A percentile compares a stretch with the other conserved stretches of the same genome.
Evolutionary conservation across 2,888 invertebrate species (phyloP).

Genomic region (Drosophila limbata): DNA sequence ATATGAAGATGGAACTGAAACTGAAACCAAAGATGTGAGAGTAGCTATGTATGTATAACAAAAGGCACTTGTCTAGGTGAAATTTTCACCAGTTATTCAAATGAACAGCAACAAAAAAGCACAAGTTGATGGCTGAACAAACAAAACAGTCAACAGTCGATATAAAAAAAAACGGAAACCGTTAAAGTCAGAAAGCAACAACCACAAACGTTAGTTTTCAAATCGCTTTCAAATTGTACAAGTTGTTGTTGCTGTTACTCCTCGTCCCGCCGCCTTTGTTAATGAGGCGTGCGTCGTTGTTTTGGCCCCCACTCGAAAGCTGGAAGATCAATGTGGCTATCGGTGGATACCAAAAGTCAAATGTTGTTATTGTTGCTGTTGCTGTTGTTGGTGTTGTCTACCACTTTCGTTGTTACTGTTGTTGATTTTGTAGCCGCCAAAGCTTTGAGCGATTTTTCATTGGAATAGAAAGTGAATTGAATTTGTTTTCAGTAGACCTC

Average conservation of each 20-base stretch:
- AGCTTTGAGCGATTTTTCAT: constrained; percentile 77
- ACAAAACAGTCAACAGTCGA: constrained; percentile 65
- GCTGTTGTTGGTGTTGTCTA: constrained; percentile 56
- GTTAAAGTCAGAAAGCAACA: constrained; percentile 69
- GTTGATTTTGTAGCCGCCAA: constrained; percentile 58
- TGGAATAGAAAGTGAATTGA: constrained; percentile 82
- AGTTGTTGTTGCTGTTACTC: constrained; percentile 29
- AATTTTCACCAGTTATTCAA: constrained; percentile 81
- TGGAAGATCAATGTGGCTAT: constrained; percentile 73
- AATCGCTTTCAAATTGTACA: constrained; percentile 74
- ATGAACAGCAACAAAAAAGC: constrained; percentile 57
- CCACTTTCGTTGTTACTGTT: constrained; percentile 76
- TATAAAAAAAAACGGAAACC: constrained; percentile 79
- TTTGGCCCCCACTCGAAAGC: constrained; percentile 44
- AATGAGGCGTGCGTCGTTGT: constrained; percentile 78
- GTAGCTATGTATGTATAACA: constrained; percentile 39
- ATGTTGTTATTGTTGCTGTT: constrained; percentile 50
- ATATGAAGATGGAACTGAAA: constrained; percentile 66
- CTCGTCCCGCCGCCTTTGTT: constrained; percentile 59
- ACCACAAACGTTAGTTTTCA: constrained; percentile 62
- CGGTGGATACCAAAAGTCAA: constrained; percentile 56
- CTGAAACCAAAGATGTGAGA: constrained; percentile 33
- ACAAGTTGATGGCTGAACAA: constrained; percentile 58
- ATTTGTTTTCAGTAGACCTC: constrained; percentile 60
- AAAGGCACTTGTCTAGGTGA: constrained; percentile 81